Evolutionary conservation across 2,113 vertebrate species (phyloP), one percentile per base, ranked within the genome.

Genomic region (Symphodus melops): DNA sequence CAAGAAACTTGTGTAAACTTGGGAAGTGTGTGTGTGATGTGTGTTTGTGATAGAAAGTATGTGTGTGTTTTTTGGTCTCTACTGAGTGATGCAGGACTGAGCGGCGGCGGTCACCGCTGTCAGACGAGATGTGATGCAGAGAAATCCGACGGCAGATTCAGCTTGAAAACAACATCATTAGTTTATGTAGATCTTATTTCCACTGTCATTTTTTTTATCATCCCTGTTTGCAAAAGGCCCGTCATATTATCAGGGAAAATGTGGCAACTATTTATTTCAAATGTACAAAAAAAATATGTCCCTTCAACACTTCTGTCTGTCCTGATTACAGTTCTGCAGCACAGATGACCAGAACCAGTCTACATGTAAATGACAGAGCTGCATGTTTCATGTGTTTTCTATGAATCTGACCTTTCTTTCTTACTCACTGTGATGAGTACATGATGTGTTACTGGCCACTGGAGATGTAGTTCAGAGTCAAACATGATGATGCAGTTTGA

Each of bases 1-100:
- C 79, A 97, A 97, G 94, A 97, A 97, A 86, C 94, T 97, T 81
- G 96, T 97, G 81, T 97, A 96, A 88, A 3, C 6, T 9, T 25
- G 58, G 49, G 33, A 60, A 23, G 64, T 17, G 60, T 39, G 48
- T 20, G 64, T 17, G 60, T 39, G 48, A 4, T 19, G 33, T 23
- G 42, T 12, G 65, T 33, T 33, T 33, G 28, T 33, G 68, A 10
- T 51, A 49, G 56, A 58, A 36, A 46, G 39, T 72, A 74, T 69
- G 12, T 39, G 44, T 13, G 56, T 8, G 62, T 1, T 62, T 46
- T 59, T n/a, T 77, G 41, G 19, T 64, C 16, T 86, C 60, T 72
- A 70, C 83, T 74, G 75, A 81, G 79, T 54, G 75, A 91, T 92
- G 84, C 85, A 88, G 80, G 90, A 83, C 72, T 82, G 55, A 81